Evolutionary conservation across 2,113 vertebrate species (phyloP).

Genomic region (Tetrao urogallus): DNA sequence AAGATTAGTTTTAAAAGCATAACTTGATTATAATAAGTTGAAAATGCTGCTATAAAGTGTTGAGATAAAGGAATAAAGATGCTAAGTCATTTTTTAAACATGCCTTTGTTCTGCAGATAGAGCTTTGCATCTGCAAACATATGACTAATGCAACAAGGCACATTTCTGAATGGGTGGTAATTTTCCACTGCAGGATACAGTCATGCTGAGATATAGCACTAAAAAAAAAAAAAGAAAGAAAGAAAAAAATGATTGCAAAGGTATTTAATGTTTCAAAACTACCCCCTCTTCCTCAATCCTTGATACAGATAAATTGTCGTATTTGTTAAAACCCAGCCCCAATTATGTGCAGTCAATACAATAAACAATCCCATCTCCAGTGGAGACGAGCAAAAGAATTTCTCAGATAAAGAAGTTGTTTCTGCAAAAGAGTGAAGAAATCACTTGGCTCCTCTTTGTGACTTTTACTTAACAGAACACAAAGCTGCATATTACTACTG

Average conservation of each 20-base stretch:
- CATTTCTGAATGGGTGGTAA: conserved; percentile 45
- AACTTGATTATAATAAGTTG: background rate
- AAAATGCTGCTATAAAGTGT: conserved; percentile 12
- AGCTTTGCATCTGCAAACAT: conserved; percentile 58
- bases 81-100: conserved; percentile 48
- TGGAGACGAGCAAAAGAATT: conserved; percentile 52
- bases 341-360: conserved; percentile 63
- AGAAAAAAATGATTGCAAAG: conserved; percentile 27
- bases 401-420: conserved; percentile 41
- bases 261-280: conserved; percentile 71
- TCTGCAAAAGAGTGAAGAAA: conserved; percentile 42
- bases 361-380: conserved; percentile 69
- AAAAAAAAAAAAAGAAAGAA: background rate
- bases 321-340: conserved; percentile 69
- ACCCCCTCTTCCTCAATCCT: background rate
- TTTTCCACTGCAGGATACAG: conserved; percentile 60
- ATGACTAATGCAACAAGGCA: conserved; percentile 32
- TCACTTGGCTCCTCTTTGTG: background rate
- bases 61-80: conserved; percentile 42
- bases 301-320: conserved; percentile 68
- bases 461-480: conserved; percentile 26
- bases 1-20: background rate
- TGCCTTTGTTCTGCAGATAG: conserved; percentile 62
- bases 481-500: background rate
- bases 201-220: conserved; percentile 52